A percentile compares a stretch with the other conserved stretches of the same genome.
Evolutionary conservation across 1,140 invertebrate genomes (phyloP).

Genomic region (Lasioglossum baleicum): DNA sequence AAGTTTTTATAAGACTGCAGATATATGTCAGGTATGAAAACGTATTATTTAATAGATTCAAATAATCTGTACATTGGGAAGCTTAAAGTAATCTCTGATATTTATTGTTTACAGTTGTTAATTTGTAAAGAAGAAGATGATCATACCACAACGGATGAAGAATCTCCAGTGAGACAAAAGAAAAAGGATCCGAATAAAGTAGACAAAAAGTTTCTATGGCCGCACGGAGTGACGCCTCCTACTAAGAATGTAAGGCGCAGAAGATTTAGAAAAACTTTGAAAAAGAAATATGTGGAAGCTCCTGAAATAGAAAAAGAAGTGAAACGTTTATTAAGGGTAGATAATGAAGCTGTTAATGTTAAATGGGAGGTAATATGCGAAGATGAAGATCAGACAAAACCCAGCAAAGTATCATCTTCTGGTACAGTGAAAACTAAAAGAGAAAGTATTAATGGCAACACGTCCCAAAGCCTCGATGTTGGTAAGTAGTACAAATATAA

Average conservation of each 20-base stretch:
- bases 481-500: slow-evolving; percentile 70
- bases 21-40: slow-evolving; percentile 90
- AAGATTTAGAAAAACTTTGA: slow-evolving; percentile 96
- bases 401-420: slow-evolving; percentile 81
- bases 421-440: slow-evolving; percentile 81
- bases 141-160: slow-evolving; percentile 87
- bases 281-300: slow-evolving; percentile 98
- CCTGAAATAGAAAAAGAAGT: slow-evolving; percentile 99
- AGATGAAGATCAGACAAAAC: slow-evolving; percentile 87
- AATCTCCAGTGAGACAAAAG: slow-evolving; percentile 91
- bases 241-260: slow-evolving; percentile 96
- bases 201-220: slow-evolving; percentile 96
- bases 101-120: slow-evolving; percentile 81
- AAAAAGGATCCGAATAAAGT: slow-evolving; percentile 95
- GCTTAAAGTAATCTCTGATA: background rate
- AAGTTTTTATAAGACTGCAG: slow-evolving; percentile 98
- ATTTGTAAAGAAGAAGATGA: slow-evolving; percentile 94
- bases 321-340: slow-evolving; percentile 93
- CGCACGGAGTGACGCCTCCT: slow-evolving; percentile 96
- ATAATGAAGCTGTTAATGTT: slow-evolving; percentile 94
- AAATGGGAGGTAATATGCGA: slow-evolving; percentile 96
- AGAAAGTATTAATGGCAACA: slow-evolving; percentile 79
- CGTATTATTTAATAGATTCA: background rate
- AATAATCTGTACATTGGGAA: background rate
- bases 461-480: slow-evolving; percentile 79